Evolutionary conservation across 1,140 invertebrate genomes (phyloP).

Genomic region (Drusus annulatus): DNA sequence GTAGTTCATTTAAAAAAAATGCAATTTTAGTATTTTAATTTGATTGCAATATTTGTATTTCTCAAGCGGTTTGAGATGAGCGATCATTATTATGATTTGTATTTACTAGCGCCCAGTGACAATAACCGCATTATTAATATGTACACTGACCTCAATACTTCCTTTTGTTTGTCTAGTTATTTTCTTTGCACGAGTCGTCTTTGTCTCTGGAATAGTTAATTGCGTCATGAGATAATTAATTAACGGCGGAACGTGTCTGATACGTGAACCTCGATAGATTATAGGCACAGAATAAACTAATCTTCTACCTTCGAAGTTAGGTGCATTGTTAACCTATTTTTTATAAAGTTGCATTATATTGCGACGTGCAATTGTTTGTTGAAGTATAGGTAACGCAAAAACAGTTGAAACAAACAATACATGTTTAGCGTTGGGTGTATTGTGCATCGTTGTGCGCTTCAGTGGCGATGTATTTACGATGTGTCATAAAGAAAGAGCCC

Average conservation of each 20-base stretch:
- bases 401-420: no score
- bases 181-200: not conserved
- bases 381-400: no score
- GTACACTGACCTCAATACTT: conserved; percentile 27
- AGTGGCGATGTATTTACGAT: no score
- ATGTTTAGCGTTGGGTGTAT: no score
- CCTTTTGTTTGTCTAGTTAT: not conserved
- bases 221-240: conserved; percentile 29
- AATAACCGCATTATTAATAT: conserved; percentile 7
- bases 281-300: not conserved
- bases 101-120: not conserved
- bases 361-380: no score
- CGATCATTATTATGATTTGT: not conserved
- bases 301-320: not conserved
- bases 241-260: not conserved
- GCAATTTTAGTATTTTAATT: no score
- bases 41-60: no score
- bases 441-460: no score
- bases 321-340: not conserved
- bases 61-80: not conserved
- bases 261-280: not conserved
- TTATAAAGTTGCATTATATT: not conserved
- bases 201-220: not conserved
- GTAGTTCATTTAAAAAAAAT: no score
- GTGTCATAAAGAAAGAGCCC: no score